These are phyloP conservation scores for Perdita meconis DNA, from an alignment of 2,888 invertebrate genomes.

Conservation along the genomic window DNA sequence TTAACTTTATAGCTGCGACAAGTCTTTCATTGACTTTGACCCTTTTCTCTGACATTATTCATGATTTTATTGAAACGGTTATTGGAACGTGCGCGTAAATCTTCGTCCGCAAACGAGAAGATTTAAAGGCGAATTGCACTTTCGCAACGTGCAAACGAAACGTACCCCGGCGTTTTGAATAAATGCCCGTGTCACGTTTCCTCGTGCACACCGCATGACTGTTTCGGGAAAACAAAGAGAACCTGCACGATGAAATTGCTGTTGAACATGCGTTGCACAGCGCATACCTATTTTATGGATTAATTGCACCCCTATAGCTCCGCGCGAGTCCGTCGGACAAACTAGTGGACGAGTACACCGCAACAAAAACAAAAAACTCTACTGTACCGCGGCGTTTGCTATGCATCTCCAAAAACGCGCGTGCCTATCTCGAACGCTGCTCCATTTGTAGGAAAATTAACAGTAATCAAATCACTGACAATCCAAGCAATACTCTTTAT, in stretches of 20 bases:
- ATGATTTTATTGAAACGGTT: constrained; percentile 44
- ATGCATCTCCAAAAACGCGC: neutral
- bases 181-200: constrained; percentile 58
- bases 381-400: neutral
- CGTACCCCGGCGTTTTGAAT: constrained; percentile 52
- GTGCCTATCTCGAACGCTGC: neutral
- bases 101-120: constrained; percentile 19
- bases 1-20: neutral
- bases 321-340: constrained; percentile 12
- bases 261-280: constrained; percentile 44
- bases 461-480: neutral
- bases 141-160: constrained; percentile 41
- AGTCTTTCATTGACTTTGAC: constrained; percentile 12
- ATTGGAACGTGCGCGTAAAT: constrained; percentile 39
- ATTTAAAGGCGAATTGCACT: constrained; percentile 47
- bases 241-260: constrained; percentile 55
- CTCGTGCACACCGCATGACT: constrained; percentile 30
- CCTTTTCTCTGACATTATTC: constrained; percentile 11
- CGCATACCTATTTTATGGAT: constrained; percentile 60
- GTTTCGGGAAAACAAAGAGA: constrained; percentile 54
- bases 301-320: constrained; percentile 45
- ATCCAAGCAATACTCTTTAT: too few species aligned
- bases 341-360: constrained; percentile 6
- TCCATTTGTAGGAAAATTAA: neutral
- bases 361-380: constrained; percentile 3